phyloP scores from a whole-genome alignment of 35 echinoderm and acorn worm species.

The Lytechinus variegatus region DNA sequence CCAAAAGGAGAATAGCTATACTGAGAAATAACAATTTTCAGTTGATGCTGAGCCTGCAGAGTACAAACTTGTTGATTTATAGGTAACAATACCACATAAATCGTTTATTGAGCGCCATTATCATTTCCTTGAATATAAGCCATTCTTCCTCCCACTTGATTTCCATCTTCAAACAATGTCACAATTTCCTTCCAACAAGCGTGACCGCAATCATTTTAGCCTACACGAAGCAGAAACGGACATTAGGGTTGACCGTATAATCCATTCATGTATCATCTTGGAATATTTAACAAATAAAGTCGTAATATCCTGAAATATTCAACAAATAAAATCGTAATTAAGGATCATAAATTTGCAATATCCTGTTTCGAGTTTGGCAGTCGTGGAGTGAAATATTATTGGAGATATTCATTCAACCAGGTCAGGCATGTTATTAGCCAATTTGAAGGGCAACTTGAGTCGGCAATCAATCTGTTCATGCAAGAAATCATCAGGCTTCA shows the following conservation, averaged over 20 bases:
- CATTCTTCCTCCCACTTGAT: neutral
- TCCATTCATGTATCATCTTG: neutral
- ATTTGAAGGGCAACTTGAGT: neutral
- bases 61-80: neutral
- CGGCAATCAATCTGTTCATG: neutral
- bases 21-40: neutral
- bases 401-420: neutral
- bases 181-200: neutral
- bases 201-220: neutral
- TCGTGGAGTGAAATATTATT: neutral
- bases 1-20: neutral
- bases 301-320: neutral
- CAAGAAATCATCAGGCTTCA: neutral
- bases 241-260: neutral
- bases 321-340: neutral
- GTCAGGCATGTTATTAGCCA: conserved; percentile 9
- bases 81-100: neutral
- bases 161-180: neutral
- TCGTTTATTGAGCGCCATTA: neutral
- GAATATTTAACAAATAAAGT: neutral
- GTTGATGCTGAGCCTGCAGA: neutral
- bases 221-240: neutral
- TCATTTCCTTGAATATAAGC: neutral
- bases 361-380: neutral
- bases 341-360: neutral